Percentiles rank a stretch among this genome's conserved stretches.
phyloP scores from a whole-genome alignment of 2,888 invertebrate genomes.

The Lepidochitona cinerea region DNA sequence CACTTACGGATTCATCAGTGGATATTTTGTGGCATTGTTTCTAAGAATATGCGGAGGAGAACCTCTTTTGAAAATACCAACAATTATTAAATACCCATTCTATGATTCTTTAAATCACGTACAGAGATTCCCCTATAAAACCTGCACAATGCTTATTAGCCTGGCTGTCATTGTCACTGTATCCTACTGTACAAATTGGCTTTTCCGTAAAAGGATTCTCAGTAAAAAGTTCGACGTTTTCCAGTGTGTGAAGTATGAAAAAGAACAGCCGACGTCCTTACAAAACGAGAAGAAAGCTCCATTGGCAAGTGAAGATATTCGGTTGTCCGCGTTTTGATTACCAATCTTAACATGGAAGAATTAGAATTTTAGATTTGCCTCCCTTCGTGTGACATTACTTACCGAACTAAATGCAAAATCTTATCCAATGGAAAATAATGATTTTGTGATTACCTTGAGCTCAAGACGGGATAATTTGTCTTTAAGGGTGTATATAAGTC shows the following conservation, averaged over 20 bases:
- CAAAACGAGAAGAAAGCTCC: background rate
- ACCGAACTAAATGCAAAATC: too few species aligned
- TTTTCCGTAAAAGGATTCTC: slow-evolving; percentile 17
- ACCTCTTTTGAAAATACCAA: slow-evolving; percentile 83
- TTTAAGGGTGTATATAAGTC: too few species aligned
- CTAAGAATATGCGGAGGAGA: slow-evolving; percentile 88
- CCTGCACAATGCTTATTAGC: slow-evolving; percentile 21
- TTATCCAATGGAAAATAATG: too few species aligned
- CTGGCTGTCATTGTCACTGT: slow-evolving; percentile 9
- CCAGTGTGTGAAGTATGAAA: background rate
- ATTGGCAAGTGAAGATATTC: background rate
- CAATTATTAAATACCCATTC: slow-evolving; percentile 86
- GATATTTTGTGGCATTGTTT: slow-evolving; percentile 81
- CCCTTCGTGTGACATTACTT: too few species aligned
- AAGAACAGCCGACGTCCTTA: background rate
- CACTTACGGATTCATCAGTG: slow-evolving; percentile 35
- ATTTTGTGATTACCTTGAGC: too few species aligned
- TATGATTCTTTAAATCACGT: slow-evolving; percentile 73
- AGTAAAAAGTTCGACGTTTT: slow-evolving; percentile 8
- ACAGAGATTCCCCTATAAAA: slow-evolving; percentile 21
- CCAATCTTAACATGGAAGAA: too few species aligned
- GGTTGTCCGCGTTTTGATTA: too few species aligned
- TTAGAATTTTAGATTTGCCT: too few species aligned
- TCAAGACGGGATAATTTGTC: too few species aligned
- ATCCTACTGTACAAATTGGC: background rate